Evolutionary conservation across 2,113 vertebrate genomes (phyloP).

Genomic region (Paedocypris sp.): DNA sequence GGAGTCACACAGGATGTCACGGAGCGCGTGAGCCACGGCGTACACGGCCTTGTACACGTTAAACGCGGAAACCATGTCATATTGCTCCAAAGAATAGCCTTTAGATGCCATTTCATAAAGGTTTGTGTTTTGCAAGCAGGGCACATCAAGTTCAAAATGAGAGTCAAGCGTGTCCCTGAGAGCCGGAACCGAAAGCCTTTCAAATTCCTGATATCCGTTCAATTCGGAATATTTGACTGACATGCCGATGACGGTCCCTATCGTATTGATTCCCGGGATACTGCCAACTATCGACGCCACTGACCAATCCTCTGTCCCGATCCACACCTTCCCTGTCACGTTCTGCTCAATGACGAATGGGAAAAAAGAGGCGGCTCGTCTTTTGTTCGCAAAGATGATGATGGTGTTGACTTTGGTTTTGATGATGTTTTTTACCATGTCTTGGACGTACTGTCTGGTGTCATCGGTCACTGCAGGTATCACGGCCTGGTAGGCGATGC

Average conservation of each 20-base stretch:
- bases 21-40: slow-evolving; percentile 65
- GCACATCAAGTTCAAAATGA: neutral
- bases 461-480: slow-evolving; percentile 44
- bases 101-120: slow-evolving; percentile 37
- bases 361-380: slow-evolving; percentile 53
- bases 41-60: slow-evolving; percentile 68
- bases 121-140: slow-evolving; percentile 60
- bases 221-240: slow-evolving; percentile 48
- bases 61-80: slow-evolving; percentile 58
- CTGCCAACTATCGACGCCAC: slow-evolving; percentile 48
- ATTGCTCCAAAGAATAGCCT: slow-evolving; percentile 39
- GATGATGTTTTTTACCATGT: slow-evolving; percentile 48
- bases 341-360: slow-evolving; percentile 50
- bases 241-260: slow-evolving; percentile 68
- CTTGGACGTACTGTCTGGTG: slow-evolving; percentile 39
- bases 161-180: rapidly evolving
- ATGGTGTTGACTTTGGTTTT: slow-evolving; percentile 56
- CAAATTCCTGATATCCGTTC: slow-evolving; percentile 53
- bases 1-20: slow-evolving; percentile 58
- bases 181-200: slow-evolving; percentile 36
- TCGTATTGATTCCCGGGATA: slow-evolving; percentile 47
- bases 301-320: slow-evolving; percentile 72
- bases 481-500: slow-evolving; percentile 64
- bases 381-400: slow-evolving; percentile 62
- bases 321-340: slow-evolving; percentile 63